These are phyloP conservation scores for Cheilosia impressa DNA, from an alignment of 2,888 invertebrate genomes.

Conservation along the genomic window DNA sequence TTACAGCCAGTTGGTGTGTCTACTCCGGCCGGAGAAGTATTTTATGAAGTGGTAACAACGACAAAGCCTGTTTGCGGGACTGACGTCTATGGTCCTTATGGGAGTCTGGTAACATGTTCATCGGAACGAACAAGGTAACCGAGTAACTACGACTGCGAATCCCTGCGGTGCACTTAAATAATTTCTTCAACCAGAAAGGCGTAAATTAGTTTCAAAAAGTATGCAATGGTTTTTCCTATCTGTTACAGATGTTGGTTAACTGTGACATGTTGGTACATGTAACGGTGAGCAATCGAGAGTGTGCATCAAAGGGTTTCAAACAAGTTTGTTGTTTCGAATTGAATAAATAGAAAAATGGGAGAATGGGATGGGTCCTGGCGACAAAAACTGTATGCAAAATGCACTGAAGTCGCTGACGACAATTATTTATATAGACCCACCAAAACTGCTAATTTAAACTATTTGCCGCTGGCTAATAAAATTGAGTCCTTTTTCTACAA, in stretches of 20 bases:
- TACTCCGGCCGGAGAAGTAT: constrained; percentile 31
- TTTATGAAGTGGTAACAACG: constrained; percentile 56
- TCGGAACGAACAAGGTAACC: constrained; percentile 34
- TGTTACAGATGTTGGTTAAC: neutral
- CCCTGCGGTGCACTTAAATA: constrained; percentile 45
- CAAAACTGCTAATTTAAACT: no score
- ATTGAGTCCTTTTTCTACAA: no score
- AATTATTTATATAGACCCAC: no score
- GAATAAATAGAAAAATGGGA: no score
- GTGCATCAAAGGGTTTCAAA: neutral
- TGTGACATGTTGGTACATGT: neutral
- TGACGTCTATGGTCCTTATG: constrained; percentile 65
- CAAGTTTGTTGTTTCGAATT: no score
- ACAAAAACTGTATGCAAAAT: no score
- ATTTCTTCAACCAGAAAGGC: constrained; percentile 9
- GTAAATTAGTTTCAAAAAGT: constrained; percentile 39
- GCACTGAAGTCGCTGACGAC: no score
- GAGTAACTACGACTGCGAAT: constrained; percentile 22
- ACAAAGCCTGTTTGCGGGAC: constrained; percentile 52
- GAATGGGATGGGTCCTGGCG: no score
- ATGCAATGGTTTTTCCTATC: neutral
- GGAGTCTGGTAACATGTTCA: constrained; percentile 64
- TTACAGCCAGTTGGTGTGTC: constrained; percentile 30
- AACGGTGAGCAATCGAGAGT: neutral
- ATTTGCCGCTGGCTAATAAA: no score